phyloP scores from a whole-genome alignment of 2,113 vertebrate species.

The Pseudonaja textilis region DNA sequence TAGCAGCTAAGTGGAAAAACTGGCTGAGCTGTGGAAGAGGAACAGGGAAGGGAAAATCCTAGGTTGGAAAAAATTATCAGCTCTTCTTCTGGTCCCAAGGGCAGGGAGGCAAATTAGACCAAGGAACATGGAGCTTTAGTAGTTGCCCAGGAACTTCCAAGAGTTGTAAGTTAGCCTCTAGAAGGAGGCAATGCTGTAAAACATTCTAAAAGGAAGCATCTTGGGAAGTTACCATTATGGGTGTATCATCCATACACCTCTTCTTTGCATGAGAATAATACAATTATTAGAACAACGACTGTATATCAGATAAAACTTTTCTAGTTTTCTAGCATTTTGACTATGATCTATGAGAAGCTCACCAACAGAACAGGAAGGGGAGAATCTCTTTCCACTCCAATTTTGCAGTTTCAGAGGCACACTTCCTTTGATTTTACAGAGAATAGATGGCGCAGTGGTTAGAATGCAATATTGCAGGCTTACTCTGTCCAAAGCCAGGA shows the following conservation, averaged over 20 bases:
- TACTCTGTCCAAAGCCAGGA: neutral
- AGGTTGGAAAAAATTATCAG: slow-evolving; percentile 17
- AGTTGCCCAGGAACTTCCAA: neutral
- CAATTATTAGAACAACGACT: neutral
- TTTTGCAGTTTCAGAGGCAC: neutral
- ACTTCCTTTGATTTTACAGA: neutral
- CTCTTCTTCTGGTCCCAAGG: slow-evolving; percentile 20
- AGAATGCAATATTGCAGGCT: neutral
- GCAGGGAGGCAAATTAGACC: neutral
- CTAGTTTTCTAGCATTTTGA: neutral
- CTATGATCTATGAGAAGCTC: neutral
- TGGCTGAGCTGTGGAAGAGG: slow-evolving; percentile 53
- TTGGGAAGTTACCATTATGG: neutral
- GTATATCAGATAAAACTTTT: neutral
- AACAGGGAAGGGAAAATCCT: slow-evolving; percentile 36
- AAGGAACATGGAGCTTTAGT: neutral
- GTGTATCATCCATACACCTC: neutral
- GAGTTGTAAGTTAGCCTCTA: neutral
- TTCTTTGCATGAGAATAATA: neutral
- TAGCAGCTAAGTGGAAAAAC: slow-evolving; percentile 66
- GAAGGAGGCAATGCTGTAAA: neutral
- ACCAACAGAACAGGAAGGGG: neutral
- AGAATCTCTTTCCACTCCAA: neutral
- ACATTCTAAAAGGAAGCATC: neutral
- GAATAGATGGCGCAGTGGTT: neutral